Base-by-base conservation (phyloP, 2,113 vertebrate genomes). In the Rhinopithecus roxellana region DNA sequence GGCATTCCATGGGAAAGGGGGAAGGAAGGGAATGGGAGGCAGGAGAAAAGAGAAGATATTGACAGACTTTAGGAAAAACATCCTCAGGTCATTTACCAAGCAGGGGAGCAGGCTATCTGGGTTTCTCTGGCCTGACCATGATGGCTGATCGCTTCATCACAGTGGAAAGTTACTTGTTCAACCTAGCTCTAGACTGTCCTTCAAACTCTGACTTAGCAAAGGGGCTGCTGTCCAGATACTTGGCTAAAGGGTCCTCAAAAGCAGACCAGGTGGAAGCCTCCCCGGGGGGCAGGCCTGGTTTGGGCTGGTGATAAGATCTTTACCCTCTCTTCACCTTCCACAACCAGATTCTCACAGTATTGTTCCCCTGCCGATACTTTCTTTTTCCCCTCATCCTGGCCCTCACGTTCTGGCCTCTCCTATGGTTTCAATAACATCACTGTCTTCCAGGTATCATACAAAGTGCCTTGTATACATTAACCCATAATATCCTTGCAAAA, bases 21-120 rank as follows among this genome's bases (percentile, higher is more conserved):
- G 94, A 30, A 82, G 77, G 77, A 82, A 91, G 93, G 74, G 95
- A 81, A 86, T 67, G 98, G 98, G 95, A 97, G 88, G 95, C 96
- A 0, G 80, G 0, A 98, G 94, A 98, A 90, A 98, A 98, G 98
- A 98, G 97, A 98, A 98, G 97, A 98, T 92, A 98, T 97, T 55
- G 95, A 98, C 82, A 98, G 95, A 95, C 97, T 98, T 98, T 98
- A 98, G 97, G 97, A 96, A 84, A 94, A 95, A 74, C 50, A 87
- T 98, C 82, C 91, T 98, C 57, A 87, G 82, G 74, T 72, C 11
- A 92, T 86, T 59, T 96, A 95, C 25, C 10, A 64, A 89, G 89
- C 74, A 2, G 18, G 1, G 23, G 50, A 86, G 79, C 61, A 96
- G 94, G 86, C 91, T 0, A 0, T 10, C 45, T 82, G 88, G 85